Percentiles rank a stretch among this genome's conserved stretches.
These are phyloP conservation scores for Anhinga rufa DNA, from an alignment of 2,113 vertebrate species.

Conservation along the genomic window DNA sequence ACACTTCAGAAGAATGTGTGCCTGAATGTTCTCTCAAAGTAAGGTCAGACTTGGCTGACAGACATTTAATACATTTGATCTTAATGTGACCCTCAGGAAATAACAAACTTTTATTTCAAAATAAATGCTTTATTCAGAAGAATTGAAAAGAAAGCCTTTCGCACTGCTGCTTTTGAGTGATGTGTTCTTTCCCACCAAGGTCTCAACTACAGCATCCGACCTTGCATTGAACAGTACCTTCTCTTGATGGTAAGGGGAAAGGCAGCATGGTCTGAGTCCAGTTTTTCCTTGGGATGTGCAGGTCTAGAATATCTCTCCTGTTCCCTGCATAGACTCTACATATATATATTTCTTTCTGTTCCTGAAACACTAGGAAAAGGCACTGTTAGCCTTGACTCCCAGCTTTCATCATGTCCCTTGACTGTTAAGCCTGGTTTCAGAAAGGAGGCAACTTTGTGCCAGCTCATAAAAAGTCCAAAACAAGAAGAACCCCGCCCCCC, in stretches of 20 bases:
- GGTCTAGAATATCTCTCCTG: not conserved
- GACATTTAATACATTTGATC: not conserved
- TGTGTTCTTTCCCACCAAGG: not conserved
- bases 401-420: not conserved
- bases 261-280: not conserved
- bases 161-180: not conserved
- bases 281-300: not conserved
- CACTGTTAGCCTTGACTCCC: not conserved
- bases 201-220: not conserved
- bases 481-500: not conserved
- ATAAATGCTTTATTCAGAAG: not conserved
- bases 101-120: not conserved
- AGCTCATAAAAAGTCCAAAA: not conserved
- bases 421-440: not conserved
- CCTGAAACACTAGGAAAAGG: not conserved
- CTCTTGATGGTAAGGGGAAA: not conserved
- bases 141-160: not conserved
- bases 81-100: not conserved
- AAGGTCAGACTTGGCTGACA: not conserved
- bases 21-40: not conserved
- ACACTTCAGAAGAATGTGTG: not conserved
- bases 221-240: not conserved
- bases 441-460: not conserved
- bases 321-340: not conserved
- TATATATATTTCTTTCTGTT: not conserved